Percentiles rank a stretch among this genome's conserved stretches.
phyloP scores from a whole-genome alignment of 1,140 invertebrate species.

The Drusus annulatus region DNA sequence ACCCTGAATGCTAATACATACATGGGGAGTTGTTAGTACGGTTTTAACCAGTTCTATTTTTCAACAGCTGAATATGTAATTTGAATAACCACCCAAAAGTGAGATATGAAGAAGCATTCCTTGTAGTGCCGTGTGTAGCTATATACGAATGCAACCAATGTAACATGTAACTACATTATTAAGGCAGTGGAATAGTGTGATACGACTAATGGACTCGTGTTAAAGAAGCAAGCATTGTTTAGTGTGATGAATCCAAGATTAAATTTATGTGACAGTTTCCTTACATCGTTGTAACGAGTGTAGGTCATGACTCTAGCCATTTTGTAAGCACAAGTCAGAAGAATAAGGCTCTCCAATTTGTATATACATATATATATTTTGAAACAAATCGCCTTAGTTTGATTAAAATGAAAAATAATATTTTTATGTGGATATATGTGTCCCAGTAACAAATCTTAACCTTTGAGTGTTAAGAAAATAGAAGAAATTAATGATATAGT shows the following conservation, averaged over 20 bases:
- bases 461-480: slow-evolving; percentile 50
- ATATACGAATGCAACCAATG: neutral
- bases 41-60: no score
- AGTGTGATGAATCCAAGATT: slow-evolving; percentile 58
- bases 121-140: neutral
- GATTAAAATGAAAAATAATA: slow-evolving; percentile 52
- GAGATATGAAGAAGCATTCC: no score
- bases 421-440: slow-evolving; percentile 58
- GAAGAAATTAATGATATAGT: slow-evolving; percentile 52
- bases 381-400: slow-evolving; percentile 57
- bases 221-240: slow-evolving; percentile 39
- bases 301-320: slow-evolving; percentile 57
- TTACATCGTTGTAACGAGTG: slow-evolving; percentile 52
- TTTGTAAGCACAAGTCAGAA: slow-evolving; percentile 57
- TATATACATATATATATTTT: slow-evolving; percentile 57
- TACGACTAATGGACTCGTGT: slow-evolving; percentile 38
- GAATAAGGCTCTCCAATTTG: slow-evolving; percentile 55
- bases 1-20: slow-evolving; percentile 7
- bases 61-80: no score
- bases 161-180: slow-evolving; percentile 8
- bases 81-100: no score
- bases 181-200: slow-evolving; percentile 26
- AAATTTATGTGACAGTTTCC: slow-evolving; percentile 57
- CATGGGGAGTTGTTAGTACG: no score
- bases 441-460: slow-evolving; percentile 52